Evolutionary conservation across 2,888 invertebrate genomes (phyloP), one percentile per base, ranked within the genome.

Genomic region (Drosophila paracracens): DNA sequence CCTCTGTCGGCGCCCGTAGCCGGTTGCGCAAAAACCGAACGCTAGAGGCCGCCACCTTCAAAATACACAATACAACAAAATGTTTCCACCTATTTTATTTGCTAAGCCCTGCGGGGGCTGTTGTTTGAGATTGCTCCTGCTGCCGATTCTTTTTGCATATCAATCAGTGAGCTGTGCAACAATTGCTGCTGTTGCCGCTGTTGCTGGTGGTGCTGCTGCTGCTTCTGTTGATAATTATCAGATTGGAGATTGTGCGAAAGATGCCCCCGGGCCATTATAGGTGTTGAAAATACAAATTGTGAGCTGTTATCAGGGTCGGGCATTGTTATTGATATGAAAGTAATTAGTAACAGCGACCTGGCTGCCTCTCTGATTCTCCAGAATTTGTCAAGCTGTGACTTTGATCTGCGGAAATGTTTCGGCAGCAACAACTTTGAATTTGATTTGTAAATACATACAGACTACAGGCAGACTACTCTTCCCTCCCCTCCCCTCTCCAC

Each of bases 331-430:
- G 89, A 86, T 86, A 89, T 89, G 76, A 87, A 86, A 86, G 85
- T 88, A 86, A 89, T 89, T 87, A 89, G 70, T 76, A 84, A 76
- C 74, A 70, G 82, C 82, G 65, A 68, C 63, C 74, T 66, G 66
- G 60, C 78, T 53, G 61, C 65, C 62, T 27, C 72, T 60, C 70
- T 65, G 67, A 76, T 89, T 85, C 82, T 78, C 72, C 68, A 74
- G 85, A 85, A 85, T 82, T 86, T 89, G 87, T 87, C 87, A 89
- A 88, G 87, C 87, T 88, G 87, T 89, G 87, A 89, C 87, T 88
- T 88, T 88, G 90, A 88, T 89, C 87, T 88, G 79, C 89, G 89
- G 85, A 86, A 86, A 86, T 86, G 85, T 86, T 76, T 72, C 68
- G 80, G 84, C 89, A 87, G 77, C 87, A 87, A 74, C 75, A 85